Evolutionary conservation across 1,140 invertebrate species (phyloP).

Genomic region (Drosophila ananassae): DNA sequence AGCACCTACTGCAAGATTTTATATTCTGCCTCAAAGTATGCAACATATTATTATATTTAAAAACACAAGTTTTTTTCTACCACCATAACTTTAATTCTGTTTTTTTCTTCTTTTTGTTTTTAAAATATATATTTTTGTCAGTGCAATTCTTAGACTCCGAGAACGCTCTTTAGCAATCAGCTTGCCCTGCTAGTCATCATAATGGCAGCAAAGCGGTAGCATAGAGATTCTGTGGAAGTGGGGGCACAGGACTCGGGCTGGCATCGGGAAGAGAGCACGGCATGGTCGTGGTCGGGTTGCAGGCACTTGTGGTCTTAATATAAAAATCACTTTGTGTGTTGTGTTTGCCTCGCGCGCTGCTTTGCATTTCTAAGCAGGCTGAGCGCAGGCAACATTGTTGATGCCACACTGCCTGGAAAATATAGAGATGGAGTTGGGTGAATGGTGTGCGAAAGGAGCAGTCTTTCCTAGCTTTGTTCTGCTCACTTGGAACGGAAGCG

Average conservation of each 20-base stretch:
- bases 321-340: slow-evolving; percentile 83
- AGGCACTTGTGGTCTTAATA: slow-evolving; percentile 81
- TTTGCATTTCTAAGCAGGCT: slow-evolving; percentile 78
- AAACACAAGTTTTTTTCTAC: neutral
- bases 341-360: slow-evolving; percentile 73
- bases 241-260: neutral
- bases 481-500: slow-evolving; percentile 56
- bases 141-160: slow-evolving; percentile 12
- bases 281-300: slow-evolving; percentile 43
- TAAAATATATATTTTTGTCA: neutral
- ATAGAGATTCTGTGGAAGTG: slow-evolving; percentile 18
- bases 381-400: slow-evolving; percentile 68
- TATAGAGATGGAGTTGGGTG: neutral
- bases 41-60: neutral
- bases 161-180: slow-evolving; percentile 71
- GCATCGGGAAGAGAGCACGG: neutral
- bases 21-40: neutral
- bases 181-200: slow-evolving; percentile 74
- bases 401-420: slow-evolving; percentile 43
- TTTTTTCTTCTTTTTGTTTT: neutral
- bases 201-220: slow-evolving; percentile 76
- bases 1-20: neutral
- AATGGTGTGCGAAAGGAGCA: slow-evolving; percentile 38
- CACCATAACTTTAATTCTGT: too few relatives aligned
- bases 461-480: slow-evolving; percentile 31